A percentile compares a stretch with the other conserved stretches of the same genome.
These are phyloP conservation scores for Agapornis canus DNA, from an alignment of 2,797 vertebrate species.

Conservation along the genomic window DNA sequence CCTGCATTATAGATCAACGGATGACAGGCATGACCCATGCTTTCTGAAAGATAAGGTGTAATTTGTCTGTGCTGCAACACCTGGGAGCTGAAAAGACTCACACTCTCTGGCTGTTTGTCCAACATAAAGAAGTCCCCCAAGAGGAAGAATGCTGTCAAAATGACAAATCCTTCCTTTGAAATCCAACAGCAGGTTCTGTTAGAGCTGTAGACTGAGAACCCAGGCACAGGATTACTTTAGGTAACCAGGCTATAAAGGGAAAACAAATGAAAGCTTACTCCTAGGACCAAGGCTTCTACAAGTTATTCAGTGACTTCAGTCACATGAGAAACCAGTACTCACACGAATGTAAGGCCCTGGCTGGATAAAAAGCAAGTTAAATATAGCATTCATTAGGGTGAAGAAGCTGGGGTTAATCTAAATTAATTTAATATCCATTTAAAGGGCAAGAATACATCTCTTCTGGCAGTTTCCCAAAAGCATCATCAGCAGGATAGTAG, in stretches of 20 bases:
- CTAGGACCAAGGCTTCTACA: background rate
- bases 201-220: background rate
- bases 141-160: background rate
- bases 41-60: background rate
- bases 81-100: background rate
- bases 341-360: background rate
- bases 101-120: background rate
- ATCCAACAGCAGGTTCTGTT: background rate
- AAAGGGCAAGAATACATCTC: background rate
- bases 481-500: background rate
- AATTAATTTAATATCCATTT: background rate
- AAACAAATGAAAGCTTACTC: background rate
- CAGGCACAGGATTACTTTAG: background rate
- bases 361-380: background rate
- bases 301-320: background rate
- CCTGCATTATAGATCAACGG: background rate
- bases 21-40: too few species aligned
- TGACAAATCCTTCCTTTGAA: background rate
- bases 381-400: background rate
- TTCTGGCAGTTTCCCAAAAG: background rate
- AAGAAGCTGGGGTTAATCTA: background rate
- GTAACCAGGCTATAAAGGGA: background rate
- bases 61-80: background rate
- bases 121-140: background rate
- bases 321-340: background rate